phyloP scores from a whole-genome alignment of 2,888 invertebrate species.

The Megalurothrips usitatus region DNA sequence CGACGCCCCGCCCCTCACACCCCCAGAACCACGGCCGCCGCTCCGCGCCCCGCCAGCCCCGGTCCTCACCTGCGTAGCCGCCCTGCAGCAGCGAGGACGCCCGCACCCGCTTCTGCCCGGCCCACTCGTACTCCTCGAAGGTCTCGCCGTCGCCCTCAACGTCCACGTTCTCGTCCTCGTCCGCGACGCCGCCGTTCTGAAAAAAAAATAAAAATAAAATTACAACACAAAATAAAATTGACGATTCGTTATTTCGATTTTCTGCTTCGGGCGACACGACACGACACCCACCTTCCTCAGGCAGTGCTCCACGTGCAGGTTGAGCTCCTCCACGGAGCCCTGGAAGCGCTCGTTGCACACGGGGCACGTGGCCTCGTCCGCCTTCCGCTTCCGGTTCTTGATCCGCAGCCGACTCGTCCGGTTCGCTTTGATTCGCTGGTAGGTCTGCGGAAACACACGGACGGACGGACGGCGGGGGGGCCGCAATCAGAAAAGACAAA shows the following conservation, averaged over 20 bases:
- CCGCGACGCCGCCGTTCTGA: constrained; percentile 49
- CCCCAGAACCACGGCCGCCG: no score
- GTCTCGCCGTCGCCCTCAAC: constrained; percentile 62
- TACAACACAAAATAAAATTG: constrained; percentile 16
- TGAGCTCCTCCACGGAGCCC: constrained; percentile 62
- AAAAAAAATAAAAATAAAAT: constrained; percentile 31
- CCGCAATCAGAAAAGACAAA: no score
- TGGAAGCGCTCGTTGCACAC: constrained; percentile 68
- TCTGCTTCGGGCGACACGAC: no score
- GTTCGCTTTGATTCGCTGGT: constrained; percentile 67
- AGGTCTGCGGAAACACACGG: constrained; percentile 52
- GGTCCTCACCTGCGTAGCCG: constrained; percentile 54
- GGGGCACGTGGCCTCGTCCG: constrained; percentile 68
- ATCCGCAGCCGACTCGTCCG: constrained; percentile 63
- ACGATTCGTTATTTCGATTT: no score
- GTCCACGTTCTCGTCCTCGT: constrained; percentile 76
- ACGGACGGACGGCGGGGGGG: not conserved
- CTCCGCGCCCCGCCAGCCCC: no score
- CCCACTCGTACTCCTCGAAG: constrained; percentile 86
- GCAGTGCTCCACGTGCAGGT: constrained; percentile 68
- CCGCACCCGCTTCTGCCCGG: constrained; percentile 76
- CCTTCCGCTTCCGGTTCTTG: constrained; percentile 65
- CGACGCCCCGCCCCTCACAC: no score
- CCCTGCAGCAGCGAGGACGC: constrained; percentile 63
- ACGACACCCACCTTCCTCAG: constrained; percentile 52